Evolutionary conservation across 2,888 invertebrate species (phyloP), one percentile per base, ranked within the genome.

Genomic region (Rotaria sp.): DNA sequence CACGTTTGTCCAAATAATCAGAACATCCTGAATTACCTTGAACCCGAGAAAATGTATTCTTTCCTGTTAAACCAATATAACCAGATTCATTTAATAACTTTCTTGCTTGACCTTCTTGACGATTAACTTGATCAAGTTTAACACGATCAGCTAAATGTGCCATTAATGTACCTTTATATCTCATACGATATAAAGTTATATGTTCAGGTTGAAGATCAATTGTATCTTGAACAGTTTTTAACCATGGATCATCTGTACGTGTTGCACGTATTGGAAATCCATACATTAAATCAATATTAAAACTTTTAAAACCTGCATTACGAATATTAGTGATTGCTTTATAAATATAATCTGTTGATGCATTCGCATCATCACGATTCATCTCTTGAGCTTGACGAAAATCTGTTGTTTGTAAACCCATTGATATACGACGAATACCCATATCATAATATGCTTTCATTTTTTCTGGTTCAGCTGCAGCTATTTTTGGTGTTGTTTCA

Each of bases 161-260:
- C 67, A 67, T 67, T 2, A 35, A 38, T 21, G 67, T 67, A 67
- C 67, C 67, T 67, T 67, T 67, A 67, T 67, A 67, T 67, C 67
- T 67, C 67, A 67, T 67, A 67, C 67, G 67, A 67, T 67, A 67
- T 67, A 67, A 67, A 35, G 67, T 67, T 35, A 67, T 35, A 67
- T 67, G 67, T 67, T 67, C 67, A 67, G 67, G 67, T 67, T 67
- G 67, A 35, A 67, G 67, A 67, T 67, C 67, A 67, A 67, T 67
- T 21, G 67, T 67, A 67, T 67, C 67, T 67, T 67, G 67, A 35
- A 67, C 67, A 30, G 67, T 67, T 67, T 67, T 67, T 67, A 67
- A 35, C 67, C 67, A 67, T 67, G 67, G 67, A 35, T 67, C 67
- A 67, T 67, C 67, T 18, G 67, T 35, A 8, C 67, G 67, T 38